These are phyloP conservation scores for Arbacia lixula DNA, from an alignment of 53 echinoderm and acorn worm species.

Conservation along the genomic window DNA sequence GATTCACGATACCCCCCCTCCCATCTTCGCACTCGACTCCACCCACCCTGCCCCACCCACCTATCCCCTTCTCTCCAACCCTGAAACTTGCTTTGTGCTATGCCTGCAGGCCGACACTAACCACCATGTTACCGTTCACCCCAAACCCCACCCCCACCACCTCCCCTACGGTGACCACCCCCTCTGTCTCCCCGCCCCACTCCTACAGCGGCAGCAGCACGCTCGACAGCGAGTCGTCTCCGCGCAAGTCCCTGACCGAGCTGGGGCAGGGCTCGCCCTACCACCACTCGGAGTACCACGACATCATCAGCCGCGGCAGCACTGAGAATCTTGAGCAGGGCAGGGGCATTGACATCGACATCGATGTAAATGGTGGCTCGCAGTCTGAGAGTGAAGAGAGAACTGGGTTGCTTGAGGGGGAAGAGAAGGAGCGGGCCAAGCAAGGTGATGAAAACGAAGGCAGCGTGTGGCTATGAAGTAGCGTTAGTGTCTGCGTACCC, in stretches of 20 bases:
- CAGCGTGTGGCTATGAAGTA: slow-evolving; percentile 47
- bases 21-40: background rate
- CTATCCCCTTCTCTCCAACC: background rate
- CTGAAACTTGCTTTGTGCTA: background rate
- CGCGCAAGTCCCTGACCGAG: slow-evolving; percentile 63
- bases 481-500: no score
- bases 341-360: background rate
- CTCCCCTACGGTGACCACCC: slow-evolving; percentile 86
- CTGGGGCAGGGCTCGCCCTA: slow-evolving; percentile 66
- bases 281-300: slow-evolving; percentile 19
- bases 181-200: slow-evolving; percentile 92
- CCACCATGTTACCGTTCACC: slow-evolving; percentile 87
- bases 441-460: slow-evolving; percentile 45
- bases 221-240: slow-evolving; percentile 91
- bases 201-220: slow-evolving; percentile 98
- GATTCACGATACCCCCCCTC: background rate
- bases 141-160: slow-evolving; percentile 91
- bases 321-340: background rate
- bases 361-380: slow-evolving; percentile 2
- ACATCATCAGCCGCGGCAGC: slow-evolving; percentile 28
- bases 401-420: background rate
- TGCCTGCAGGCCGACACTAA: slow-evolving; percentile 73
- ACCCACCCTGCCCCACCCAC: background rate
- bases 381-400: slow-evolving; percentile 8
- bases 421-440: slow-evolving; percentile 33